These are phyloP conservation scores for Antrozous pallidus DNA, from an alignment of 2,797 vertebrate genomes.

Conservation along the genomic window DNA sequence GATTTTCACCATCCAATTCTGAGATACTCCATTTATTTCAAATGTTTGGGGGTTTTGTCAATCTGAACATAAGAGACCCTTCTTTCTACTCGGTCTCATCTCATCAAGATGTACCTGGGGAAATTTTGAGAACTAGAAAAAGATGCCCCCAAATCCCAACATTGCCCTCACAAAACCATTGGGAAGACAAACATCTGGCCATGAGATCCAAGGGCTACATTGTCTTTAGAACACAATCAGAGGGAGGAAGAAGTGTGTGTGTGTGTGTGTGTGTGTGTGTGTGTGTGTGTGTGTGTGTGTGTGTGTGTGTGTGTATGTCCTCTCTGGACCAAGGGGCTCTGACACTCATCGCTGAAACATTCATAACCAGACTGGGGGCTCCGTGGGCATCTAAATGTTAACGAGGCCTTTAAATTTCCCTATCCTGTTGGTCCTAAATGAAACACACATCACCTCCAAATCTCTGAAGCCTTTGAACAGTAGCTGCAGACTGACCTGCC, in stretches of 20 bases:
- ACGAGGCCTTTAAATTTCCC: not conserved
- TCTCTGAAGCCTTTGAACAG: not conserved
- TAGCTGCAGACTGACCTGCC: not conserved
- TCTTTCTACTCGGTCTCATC: not conserved
- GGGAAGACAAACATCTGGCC: rapidly evolving
- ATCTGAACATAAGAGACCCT: not conserved
- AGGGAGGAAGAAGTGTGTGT: not conserved
- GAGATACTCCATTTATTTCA: not conserved
- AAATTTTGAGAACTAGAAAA: not conserved
- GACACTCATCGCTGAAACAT: not conserved
- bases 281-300: rapidly evolving
- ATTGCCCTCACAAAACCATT: not conserved
- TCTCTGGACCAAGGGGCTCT: too few relatives aligned
- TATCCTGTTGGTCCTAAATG: not conserved
- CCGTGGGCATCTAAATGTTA: not conserved
- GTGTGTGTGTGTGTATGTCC: rapidly evolving
- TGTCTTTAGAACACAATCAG: not conserved
- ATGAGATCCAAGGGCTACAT: rapidly evolving
- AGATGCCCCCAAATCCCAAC: not conserved
- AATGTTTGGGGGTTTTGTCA: not conserved
- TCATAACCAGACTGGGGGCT: not conserved
- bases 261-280: too few relatives aligned
- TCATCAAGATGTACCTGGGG: not conserved
- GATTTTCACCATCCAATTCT: not conserved
- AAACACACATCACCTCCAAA: not conserved